Percentiles rank a stretch among this genome's conserved stretches.
Evolutionary conservation across 2,888 invertebrate species (phyloP).

Genomic region (Dicycla oo): DNA sequence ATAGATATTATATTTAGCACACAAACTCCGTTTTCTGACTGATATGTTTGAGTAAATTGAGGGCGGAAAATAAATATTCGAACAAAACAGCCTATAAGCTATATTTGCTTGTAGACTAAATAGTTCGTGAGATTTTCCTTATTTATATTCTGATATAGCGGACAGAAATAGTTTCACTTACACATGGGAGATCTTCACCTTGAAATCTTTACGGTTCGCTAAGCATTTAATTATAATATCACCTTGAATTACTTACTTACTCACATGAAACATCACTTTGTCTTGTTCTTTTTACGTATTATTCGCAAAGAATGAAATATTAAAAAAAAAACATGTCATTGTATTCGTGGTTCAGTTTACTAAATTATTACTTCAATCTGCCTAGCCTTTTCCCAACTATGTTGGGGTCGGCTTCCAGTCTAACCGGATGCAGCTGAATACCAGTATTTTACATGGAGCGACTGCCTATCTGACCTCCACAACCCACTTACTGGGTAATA

Average conservation of each 20-base stretch:
- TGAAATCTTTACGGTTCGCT: constrained; percentile 35
- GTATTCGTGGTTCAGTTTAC: not conserved
- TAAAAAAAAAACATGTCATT: not conserved
- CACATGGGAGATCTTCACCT: constrained; percentile 49
- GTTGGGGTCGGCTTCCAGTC: too few species aligned
- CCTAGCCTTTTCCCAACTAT: too few species aligned
- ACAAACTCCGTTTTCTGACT: not conserved
- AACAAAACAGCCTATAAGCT: too few species aligned
- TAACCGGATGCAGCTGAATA: too few species aligned
- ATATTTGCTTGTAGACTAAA: constrained; percentile 21
- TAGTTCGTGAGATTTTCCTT: constrained; percentile 10
- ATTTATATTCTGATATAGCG: constrained; percentile 1
- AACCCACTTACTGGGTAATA: too few species aligned
- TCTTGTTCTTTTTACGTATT: constrained; percentile 4
- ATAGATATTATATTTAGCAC: not conserved
- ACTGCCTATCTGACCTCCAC: too few species aligned
- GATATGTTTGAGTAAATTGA: not conserved
- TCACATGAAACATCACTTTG: constrained; percentile 24
- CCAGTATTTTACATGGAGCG: too few species aligned
- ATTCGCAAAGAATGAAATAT: constrained; percentile 1
- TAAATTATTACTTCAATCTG: not conserved
- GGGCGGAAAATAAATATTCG: not conserved
- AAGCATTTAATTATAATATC: constrained; percentile 32
- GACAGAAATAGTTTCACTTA: constrained; percentile 31
- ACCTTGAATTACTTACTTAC: constrained; percentile 11